Conservation (phyloP, 2,888 invertebrate species). For the Andrena hattorfiana region DNA sequence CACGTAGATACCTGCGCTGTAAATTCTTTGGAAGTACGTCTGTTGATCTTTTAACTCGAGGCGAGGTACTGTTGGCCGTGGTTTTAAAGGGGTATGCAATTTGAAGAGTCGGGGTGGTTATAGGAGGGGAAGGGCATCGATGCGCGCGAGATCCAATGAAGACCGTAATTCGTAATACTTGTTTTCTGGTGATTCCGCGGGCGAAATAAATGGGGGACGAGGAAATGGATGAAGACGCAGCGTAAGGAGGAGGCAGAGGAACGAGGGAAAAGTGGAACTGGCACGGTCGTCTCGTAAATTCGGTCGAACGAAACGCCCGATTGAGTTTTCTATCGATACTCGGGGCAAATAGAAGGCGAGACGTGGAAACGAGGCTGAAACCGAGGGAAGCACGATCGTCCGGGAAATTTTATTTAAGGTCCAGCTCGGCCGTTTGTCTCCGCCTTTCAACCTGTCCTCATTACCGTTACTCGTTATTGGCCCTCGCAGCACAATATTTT, state of each 20-base stretch:
- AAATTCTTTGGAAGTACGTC: too few species aligned
- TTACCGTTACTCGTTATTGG: slow-evolving; percentile 45
- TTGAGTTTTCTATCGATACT: slow-evolving; percentile 60
- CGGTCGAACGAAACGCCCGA: slow-evolving; percentile 52
- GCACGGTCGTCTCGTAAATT: slow-evolving; percentile 63
- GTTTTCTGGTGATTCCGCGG: slow-evolving; percentile 6
- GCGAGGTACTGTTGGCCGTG: too few species aligned
- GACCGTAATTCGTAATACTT: neutral
- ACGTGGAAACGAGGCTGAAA: slow-evolving; percentile 42
- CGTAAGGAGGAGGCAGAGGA: slow-evolving; percentile 14
- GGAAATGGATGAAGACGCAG: neutral
- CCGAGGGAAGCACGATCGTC: slow-evolving; percentile 46
- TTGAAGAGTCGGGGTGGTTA: too few species aligned
- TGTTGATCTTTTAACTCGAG: too few species aligned
- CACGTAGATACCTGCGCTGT: too few species aligned
- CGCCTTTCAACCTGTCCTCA: slow-evolving; percentile 24
- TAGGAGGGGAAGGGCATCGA: too few species aligned
- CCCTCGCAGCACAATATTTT: neutral
- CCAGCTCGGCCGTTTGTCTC: slow-evolving; percentile 22
- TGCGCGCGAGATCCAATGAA: neutral
- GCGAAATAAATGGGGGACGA: neutral
- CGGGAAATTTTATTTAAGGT: slow-evolving; percentile 64
- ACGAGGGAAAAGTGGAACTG: slow-evolving; percentile 29
- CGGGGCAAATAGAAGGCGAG: slow-evolving; percentile 58
- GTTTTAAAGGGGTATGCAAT: too few species aligned